Base-by-base conservation (phyloP, 2,888 invertebrate species). In the Drosophila helvetica region DNA sequence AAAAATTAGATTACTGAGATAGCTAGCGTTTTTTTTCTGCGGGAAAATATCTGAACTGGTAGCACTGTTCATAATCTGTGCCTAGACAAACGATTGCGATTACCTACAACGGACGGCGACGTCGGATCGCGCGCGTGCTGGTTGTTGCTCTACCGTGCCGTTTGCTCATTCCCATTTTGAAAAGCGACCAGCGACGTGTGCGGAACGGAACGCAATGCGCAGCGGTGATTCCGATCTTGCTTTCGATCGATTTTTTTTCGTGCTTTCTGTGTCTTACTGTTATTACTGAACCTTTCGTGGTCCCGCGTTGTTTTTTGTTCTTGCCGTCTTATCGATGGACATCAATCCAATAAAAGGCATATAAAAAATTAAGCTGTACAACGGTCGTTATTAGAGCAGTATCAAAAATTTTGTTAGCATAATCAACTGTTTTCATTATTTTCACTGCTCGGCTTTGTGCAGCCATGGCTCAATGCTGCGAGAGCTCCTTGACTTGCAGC, bases 111-210 rank as follows among this genome's bases (percentile, higher is more conserved):
- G 52, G 19, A 18, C 33, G 17, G 42, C 54, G 46, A 18, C 46
- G 18, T 50, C 67, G 66, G 68, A 57, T 57, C 59, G 68, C 65
- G 84, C 86, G 82, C 80, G 61, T 71, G 71, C 64, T 65, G 50
- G 48, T 64, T 80, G 47, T 27, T 59, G 62, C 64, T 48, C 58
- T 33, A 43, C 45, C 55, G 43, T 51, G 67, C 47, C 66, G 70
- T 71, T 79, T 73, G 88, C 87, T 85, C 85, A 85, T 85, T 85
- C 79, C 81, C 80, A 75, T 76, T 86, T 86, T 76, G 89, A 78
- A 74, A 77, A 81, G 79, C 85, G 70, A 72, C 82, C 15, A 38
- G 38, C 38, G n/a, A 78, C 80, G 83, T 80, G 79, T 73, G 56
- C 73, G 57, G 58, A 63, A 63, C 75, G 54, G 52, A 62, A 47